phyloP scores from a whole-genome alignment of 2,797 vertebrate species.

The Sebastes taczanowskii region DNA sequence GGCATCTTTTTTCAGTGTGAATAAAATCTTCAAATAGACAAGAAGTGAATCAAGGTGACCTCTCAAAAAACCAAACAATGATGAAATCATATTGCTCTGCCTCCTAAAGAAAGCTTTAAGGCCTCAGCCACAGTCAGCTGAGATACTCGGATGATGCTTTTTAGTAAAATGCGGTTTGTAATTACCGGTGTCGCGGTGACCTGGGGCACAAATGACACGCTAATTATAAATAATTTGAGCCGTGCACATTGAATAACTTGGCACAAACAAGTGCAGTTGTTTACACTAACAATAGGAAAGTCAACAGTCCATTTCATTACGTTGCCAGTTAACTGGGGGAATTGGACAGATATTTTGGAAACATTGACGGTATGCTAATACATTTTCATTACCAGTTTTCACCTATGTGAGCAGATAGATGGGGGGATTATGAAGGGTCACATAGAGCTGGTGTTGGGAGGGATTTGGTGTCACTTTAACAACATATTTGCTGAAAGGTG shows the following conservation, averaged over 20 bases:
- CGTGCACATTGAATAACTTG: slow-evolving; percentile 41
- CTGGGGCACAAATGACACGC: slow-evolving; percentile 39
- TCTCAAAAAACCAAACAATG: neutral
- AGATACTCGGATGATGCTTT: slow-evolving; percentile 10
- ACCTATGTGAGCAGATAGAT: neutral
- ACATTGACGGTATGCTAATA: neutral
- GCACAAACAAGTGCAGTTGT: slow-evolving; percentile 47
- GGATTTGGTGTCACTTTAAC: neutral
- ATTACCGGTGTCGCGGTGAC: slow-evolving; percentile 54
- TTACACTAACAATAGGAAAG: slow-evolving; percentile 37
- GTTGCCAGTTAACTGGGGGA: neutral
- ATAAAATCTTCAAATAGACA: neutral
- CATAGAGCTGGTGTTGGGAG: neutral
- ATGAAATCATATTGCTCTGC: neutral
- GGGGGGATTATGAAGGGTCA: neutral
- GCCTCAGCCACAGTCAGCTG: neutral
- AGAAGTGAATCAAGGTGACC: neutral
- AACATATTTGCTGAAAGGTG: neutral
- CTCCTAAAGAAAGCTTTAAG: slow-evolving; percentile 12
- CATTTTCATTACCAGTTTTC: slow-evolving; percentile 15
- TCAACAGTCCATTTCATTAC: slow-evolving; percentile 30
- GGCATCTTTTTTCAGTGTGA: neutral
- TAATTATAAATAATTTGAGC: slow-evolving; percentile 70
- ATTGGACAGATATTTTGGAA: slow-evolving; percentile 2
- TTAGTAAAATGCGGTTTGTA: slow-evolving; percentile 50